phyloP scores from a whole-genome alignment of 2,113 vertebrate species.

The Platycercus adscitus region DNA sequence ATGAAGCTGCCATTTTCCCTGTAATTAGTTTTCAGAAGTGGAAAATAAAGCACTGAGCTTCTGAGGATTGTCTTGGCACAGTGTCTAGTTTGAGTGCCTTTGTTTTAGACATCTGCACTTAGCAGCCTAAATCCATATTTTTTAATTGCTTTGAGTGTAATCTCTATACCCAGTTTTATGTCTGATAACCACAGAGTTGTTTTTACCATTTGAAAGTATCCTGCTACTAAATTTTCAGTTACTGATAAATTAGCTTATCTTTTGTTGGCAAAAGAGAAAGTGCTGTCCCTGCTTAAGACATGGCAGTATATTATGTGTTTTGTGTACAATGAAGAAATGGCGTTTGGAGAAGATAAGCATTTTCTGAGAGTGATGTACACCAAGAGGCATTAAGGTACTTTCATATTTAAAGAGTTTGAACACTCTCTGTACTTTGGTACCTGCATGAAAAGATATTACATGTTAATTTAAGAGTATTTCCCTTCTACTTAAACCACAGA shows the following conservation, averaged over 20 bases:
- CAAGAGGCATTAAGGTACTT: background rate
- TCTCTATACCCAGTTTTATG: background rate
- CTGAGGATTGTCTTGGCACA: background rate
- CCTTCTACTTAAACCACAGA: background rate
- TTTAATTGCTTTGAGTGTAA: background rate
- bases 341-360: background rate
- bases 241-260: background rate
- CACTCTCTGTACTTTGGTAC: background rate
- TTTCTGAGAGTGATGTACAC: background rate
- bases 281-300: background rate
- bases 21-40: background rate
- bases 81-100: background rate
- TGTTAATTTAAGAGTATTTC: background rate
- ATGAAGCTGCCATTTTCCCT: background rate
- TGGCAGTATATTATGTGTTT: accelerated
- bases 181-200: background rate
- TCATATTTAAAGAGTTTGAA: background rate
- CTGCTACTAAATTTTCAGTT: background rate
- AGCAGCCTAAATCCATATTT: background rate
- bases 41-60: background rate
- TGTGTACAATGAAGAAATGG: background rate
- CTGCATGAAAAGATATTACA: background rate
- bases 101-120: background rate
- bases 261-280: background rate
- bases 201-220: background rate